These are phyloP conservation scores for Apistogramma diplotaenia DNA, from an alignment of 2,113 vertebrate species.

Conservation along the genomic window DNA sequence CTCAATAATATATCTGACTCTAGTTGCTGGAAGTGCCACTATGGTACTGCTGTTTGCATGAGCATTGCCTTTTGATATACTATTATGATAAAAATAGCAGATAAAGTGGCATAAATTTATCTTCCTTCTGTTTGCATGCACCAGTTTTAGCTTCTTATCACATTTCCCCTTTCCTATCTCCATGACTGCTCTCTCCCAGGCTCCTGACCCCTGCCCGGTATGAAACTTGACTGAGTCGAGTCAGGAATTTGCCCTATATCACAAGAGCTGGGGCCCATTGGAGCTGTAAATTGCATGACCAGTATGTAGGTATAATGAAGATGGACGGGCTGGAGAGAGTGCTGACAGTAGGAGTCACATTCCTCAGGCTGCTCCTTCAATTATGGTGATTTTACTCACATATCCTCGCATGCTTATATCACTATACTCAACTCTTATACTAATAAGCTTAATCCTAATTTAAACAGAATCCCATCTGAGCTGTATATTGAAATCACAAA, in stretches of 20 bases:
- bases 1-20: background rate
- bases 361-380: constrained; percentile 42
- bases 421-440: background rate
- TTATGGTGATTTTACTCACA: constrained; percentile 13
- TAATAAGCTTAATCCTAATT: background rate
- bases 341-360: constrained; percentile 57
- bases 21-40: background rate
- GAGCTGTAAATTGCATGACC: constrained; percentile 72
- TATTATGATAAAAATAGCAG: background rate
- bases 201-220: constrained; percentile 47
- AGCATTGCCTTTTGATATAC: background rate
- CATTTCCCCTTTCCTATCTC: background rate
- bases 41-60: background rate
- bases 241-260: constrained; percentile 71
- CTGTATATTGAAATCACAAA: background rate
- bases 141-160: background rate
- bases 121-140: background rate
- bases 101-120: background rate
- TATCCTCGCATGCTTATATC: background rate
- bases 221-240: constrained; percentile 59
- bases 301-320: constrained; percentile 68
- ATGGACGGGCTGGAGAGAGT: constrained; percentile 52
- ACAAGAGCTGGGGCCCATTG: constrained; percentile 36
- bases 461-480: background rate
- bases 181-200: constrained; percentile 25